Evolutionary conservation across 2,113 vertebrate species (phyloP).

Genomic region (Oreocharis arfaki): DNA sequence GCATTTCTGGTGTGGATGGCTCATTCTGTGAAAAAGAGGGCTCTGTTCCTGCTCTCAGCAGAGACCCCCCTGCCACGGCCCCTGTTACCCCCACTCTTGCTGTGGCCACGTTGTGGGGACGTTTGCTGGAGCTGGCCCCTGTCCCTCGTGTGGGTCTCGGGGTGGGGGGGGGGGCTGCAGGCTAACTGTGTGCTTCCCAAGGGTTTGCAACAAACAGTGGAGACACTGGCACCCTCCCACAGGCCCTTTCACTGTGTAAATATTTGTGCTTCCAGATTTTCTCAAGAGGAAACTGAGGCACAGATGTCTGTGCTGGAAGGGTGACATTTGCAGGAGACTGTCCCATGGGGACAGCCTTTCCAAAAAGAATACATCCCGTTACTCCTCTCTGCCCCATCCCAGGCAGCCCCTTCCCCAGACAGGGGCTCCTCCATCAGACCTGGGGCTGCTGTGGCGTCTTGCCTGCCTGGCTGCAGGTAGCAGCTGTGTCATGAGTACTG

Average conservation of each 20-base stretch:
- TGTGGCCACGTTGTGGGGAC: neutral
- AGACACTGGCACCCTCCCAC: neutral
- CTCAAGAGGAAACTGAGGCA: conserved; percentile 5
- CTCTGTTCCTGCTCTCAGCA: conserved; percentile 67
- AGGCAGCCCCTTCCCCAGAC: neutral
- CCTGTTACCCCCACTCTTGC: neutral
- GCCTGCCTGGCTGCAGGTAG: neutral
- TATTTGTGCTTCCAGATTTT: neutral
- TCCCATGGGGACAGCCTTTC: neutral
- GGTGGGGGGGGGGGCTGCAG: no score
- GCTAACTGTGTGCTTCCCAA: neutral
- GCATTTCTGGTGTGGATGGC: conserved; percentile 69
- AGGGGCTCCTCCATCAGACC: neutral
- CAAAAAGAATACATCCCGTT: neutral
- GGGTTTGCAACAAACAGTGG: neutral
- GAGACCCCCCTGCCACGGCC: neutral
- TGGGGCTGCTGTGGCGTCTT: neutral
- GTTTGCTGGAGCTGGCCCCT: neutral
- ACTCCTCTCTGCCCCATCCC: neutral
- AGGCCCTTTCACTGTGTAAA: neutral
- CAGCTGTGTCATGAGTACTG: neutral
- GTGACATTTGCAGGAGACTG: neutral
- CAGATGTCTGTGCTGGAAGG: neutral
- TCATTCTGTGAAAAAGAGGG: conserved; percentile 66
- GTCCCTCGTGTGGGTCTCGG: neutral